phyloP scores from a whole-genome alignment of 2,113 vertebrate genomes.

The Leucosticte australis region DNA sequence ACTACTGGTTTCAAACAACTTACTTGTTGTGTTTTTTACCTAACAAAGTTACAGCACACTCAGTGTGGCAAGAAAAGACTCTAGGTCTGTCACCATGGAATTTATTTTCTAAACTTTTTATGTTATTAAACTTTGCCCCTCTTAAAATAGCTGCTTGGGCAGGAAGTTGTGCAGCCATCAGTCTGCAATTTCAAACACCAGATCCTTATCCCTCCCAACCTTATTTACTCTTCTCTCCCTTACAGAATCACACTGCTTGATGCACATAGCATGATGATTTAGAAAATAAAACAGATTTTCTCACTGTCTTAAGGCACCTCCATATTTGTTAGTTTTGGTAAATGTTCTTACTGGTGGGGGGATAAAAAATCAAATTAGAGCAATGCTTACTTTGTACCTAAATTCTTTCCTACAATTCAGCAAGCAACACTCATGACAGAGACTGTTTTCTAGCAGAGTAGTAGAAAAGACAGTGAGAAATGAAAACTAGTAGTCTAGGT shows the following conservation, averaged over 20 bases:
- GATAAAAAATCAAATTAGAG: not conserved
- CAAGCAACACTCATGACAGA: not conserved
- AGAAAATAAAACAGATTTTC: not conserved
- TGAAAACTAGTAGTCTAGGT: not conserved
- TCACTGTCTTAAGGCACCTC: not conserved
- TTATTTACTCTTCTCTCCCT: not conserved
- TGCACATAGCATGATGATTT: not conserved
- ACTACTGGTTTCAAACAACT: not conserved
- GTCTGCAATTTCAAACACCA: not conserved
- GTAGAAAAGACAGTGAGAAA: not conserved
- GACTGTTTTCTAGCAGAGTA: not conserved
- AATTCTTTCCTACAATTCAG: not conserved
- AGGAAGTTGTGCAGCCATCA: not conserved
- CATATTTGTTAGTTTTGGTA: not conserved
- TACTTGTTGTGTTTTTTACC: not conserved
- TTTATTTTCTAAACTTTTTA: not conserved
- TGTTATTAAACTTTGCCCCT: not conserved
- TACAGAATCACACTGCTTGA: not conserved
- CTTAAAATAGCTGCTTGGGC: not conserved
- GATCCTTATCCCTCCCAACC: not conserved
- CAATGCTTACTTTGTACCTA: not conserved
- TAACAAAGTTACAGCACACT: not conserved
- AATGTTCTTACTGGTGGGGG: not conserved
- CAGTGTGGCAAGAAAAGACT: not conserved
- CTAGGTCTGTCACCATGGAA: not conserved